Evolutionary conservation across 2,888 invertebrate genomes (phyloP).

Genomic region (Encarsia formosa): DNA sequence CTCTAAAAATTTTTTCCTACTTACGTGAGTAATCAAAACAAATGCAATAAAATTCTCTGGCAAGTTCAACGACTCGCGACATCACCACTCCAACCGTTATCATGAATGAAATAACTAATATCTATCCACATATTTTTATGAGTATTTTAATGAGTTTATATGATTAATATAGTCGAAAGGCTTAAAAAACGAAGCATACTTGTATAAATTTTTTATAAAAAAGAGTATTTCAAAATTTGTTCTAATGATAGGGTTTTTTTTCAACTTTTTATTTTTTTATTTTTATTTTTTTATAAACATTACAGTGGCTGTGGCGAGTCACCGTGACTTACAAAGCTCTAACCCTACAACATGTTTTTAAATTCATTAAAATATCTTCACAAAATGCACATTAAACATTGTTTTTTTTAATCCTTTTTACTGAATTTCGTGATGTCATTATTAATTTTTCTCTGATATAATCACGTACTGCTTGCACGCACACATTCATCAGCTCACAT

Average conservation of each 20-base stretch:
- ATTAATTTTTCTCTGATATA: no score
- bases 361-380: conserved; percentile 26
- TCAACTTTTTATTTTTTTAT: conserved; percentile 1
- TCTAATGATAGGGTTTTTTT: neutral
- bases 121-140: no score
- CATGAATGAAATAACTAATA: no score
- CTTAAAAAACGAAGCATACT: no score
- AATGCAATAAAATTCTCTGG: conserved; percentile 5
- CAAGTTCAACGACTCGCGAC: conserved; percentile 11
- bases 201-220: no score
- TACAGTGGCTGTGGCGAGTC: conserved; percentile 6
- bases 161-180: no score
- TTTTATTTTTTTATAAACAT: no score
- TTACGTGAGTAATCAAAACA: neutral
- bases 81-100: neutral
- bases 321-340: conserved; percentile 7
- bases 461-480: neutral
- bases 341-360: conserved; percentile 12
- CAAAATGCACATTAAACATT: conserved; percentile 32
- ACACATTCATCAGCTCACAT: conserved; percentile 8
- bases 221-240: no score
- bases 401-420: conserved; percentile 5
- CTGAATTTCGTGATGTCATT: neutral
- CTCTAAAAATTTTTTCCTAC: neutral
- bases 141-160: no score